Conservation (phyloP, 1,140 invertebrate genomes). For the Camponotus floridanus region DNA sequence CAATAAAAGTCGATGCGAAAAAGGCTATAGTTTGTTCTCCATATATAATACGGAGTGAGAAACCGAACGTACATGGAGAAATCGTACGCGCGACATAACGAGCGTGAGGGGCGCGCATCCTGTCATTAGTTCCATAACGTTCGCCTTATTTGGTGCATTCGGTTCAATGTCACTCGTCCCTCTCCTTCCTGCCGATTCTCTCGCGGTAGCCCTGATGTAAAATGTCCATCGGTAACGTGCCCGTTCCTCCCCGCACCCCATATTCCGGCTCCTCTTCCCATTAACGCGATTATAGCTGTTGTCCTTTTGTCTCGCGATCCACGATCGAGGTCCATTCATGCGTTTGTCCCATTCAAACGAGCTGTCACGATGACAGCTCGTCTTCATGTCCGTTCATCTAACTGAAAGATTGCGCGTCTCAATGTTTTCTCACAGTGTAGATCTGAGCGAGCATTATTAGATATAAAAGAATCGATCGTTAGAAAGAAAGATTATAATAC, state of each 20-base stretch:
- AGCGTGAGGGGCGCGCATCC: slow-evolving; percentile 79
- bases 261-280: slow-evolving; percentile 48
- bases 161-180: slow-evolving; percentile 84
- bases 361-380: slow-evolving; percentile 62
- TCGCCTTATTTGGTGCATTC: slow-evolving; percentile 82
- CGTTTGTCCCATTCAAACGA: slow-evolving; percentile 73
- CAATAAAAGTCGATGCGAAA: neutral
- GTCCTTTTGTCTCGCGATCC: slow-evolving; percentile 72
- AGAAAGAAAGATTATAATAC: neutral
- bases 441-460: slow-evolving; percentile 13
- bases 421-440: neutral
- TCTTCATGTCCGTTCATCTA: slow-evolving; percentile 73
- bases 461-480: neutral
- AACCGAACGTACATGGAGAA: slow-evolving; percentile 41
- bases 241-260: neutral
- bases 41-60: slow-evolving; percentile 20
- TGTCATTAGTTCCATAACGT: slow-evolving; percentile 82
- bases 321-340: slow-evolving; percentile 72
- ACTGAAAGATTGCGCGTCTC: slow-evolving; percentile 78
- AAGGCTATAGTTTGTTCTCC: neutral
- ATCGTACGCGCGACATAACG: slow-evolving; percentile 59
- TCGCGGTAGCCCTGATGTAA: slow-evolving; percentile 21
- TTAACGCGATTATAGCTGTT: slow-evolving; percentile 67
- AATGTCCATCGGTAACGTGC: slow-evolving; percentile 8
- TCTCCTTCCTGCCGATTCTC: slow-evolving; percentile 74